Evolutionary conservation across 1,140 invertebrate genomes (phyloP).

Genomic region (Nylanderia fulva): DNA sequence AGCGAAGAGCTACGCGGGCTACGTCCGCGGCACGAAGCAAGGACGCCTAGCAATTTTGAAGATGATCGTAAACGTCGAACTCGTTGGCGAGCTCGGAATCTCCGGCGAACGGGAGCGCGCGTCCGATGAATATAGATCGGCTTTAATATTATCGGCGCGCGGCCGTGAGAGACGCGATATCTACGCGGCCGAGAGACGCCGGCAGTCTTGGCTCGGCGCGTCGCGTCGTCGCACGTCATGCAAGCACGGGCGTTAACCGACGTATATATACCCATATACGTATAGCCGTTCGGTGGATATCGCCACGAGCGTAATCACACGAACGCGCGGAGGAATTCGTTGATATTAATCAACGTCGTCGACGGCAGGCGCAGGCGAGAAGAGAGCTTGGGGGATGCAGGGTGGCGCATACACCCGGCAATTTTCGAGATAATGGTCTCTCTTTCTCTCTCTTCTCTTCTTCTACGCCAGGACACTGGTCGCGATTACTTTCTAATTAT

Average conservation of each 20-base stretch:
- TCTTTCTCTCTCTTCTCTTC: not conserved
- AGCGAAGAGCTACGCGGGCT: constrained; percentile 25
- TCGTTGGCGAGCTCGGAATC: constrained; percentile 16
- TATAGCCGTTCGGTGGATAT: constrained; percentile 22
- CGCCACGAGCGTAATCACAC: constrained; percentile 60
- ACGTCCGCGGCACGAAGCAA: not conserved
- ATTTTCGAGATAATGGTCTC: constrained; percentile 54
- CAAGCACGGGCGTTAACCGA: constrained; percentile 38
- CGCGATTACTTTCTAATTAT: constrained; percentile 57
- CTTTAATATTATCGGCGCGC: constrained; percentile 57
- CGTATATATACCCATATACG: too few species aligned
- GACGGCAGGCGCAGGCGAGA: constrained; percentile 1
- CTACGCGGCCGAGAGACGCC: not conserved
- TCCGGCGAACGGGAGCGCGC: constrained; percentile 35
- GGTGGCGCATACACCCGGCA: constrained; percentile 3
- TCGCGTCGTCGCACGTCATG: constrained; percentile 22
- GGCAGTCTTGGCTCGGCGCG: constrained; percentile 35
- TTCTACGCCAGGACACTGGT: not conserved
- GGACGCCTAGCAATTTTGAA: constrained; percentile 40
- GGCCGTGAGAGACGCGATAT: constrained; percentile 6
- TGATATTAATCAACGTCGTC: constrained; percentile 71
- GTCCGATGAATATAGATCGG: constrained; percentile 45
- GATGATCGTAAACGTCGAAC: constrained; percentile 51
- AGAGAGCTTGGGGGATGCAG: not conserved
- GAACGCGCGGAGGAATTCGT: constrained; percentile 69